phyloP scores from a whole-genome alignment of 2,888 invertebrate genomes.

The Conistra vaccinii region DNA sequence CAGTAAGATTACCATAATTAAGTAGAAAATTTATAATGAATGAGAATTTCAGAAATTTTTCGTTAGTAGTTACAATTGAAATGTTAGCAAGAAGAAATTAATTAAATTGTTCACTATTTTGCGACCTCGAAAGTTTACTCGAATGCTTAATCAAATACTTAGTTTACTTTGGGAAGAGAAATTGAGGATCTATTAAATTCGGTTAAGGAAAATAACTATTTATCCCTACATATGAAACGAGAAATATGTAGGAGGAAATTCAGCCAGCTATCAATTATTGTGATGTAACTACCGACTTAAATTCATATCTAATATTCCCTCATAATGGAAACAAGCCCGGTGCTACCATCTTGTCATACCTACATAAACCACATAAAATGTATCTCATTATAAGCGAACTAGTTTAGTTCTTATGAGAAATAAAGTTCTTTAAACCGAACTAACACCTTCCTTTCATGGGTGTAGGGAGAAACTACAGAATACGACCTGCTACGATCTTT shows the following conservation, averaged over 20 bases:
- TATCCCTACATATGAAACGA: background rate
- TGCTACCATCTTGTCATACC: too few relatives aligned
- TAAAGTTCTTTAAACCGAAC: too few relatives aligned
- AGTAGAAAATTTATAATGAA: slow-evolving; percentile 63
- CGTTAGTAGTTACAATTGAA: slow-evolving; percentile 10
- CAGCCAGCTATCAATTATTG: background rate
- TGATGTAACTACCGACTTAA: too few relatives aligned
- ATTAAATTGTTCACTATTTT: slow-evolving; percentile 41
- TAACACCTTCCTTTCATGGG: too few relatives aligned
- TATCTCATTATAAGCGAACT: too few relatives aligned
- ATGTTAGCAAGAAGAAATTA: slow-evolving; percentile 12
- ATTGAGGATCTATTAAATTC: background rate
- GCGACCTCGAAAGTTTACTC: background rate
- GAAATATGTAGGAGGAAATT: background rate
- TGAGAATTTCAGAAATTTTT: slow-evolving; percentile 21
- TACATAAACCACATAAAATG: too few relatives aligned
- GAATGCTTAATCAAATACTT: slow-evolving; percentile 8
- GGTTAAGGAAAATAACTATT: background rate
- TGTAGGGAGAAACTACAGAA: too few relatives aligned
- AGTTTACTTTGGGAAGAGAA: slow-evolving; percentile 5
- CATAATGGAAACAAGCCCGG: too few relatives aligned
- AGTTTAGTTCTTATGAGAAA: too few relatives aligned
- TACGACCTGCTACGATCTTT: too few relatives aligned
- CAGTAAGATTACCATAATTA: slow-evolving; percentile 70
- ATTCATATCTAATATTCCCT: too few relatives aligned